phyloP scores from a whole-genome alignment of 2,797 vertebrate genomes.

The Pseudomugil gertrudae region DNA sequence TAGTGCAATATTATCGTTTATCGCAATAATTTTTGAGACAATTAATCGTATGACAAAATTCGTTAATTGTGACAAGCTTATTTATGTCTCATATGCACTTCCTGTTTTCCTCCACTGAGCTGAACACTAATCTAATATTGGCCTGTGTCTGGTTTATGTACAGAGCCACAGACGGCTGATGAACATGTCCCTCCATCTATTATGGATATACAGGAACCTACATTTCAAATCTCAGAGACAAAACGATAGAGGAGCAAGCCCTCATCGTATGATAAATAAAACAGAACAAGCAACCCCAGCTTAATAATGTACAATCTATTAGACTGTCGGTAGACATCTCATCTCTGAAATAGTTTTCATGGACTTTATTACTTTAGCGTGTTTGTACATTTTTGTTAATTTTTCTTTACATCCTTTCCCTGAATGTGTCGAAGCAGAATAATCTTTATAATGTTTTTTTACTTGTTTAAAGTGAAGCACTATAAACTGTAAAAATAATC shows the following conservation, averaged over 20 bases:
- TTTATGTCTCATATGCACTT: slow-evolving; percentile 44
- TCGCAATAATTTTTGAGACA: too few species aligned
- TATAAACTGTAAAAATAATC: neutral
- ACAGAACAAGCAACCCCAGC: slow-evolving; percentile 64
- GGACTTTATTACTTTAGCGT: slow-evolving; percentile 56
- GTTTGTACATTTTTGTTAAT: slow-evolving; percentile 36
- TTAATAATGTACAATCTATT: slow-evolving; percentile 71
- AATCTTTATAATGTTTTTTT: neutral
- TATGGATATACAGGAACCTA: slow-evolving; percentile 35
- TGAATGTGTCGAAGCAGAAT: slow-evolving; percentile 13
- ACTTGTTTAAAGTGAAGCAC: neutral
- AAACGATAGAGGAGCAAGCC: slow-evolving; percentile 27
- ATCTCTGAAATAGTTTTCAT: slow-evolving; percentile 53
- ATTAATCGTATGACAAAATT: too few species aligned
- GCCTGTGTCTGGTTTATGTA: slow-evolving; percentile 46
- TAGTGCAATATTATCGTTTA: too few species aligned
- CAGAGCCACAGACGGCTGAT: slow-evolving; percentile 29
- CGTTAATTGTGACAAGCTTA: too few species aligned
- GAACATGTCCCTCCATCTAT: slow-evolving; percentile 42
- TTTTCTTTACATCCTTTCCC: slow-evolving; percentile 17
- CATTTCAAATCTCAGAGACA: slow-evolving; percentile 24
- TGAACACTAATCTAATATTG: slow-evolving; percentile 50
- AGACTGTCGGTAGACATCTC: slow-evolving; percentile 42
- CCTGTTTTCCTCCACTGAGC: slow-evolving; percentile 35
- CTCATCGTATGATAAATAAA: slow-evolving; percentile 29